phyloP scores from a whole-genome alignment of 2,797 vertebrate species.

The Lepilemur ruficaudatus region DNA sequence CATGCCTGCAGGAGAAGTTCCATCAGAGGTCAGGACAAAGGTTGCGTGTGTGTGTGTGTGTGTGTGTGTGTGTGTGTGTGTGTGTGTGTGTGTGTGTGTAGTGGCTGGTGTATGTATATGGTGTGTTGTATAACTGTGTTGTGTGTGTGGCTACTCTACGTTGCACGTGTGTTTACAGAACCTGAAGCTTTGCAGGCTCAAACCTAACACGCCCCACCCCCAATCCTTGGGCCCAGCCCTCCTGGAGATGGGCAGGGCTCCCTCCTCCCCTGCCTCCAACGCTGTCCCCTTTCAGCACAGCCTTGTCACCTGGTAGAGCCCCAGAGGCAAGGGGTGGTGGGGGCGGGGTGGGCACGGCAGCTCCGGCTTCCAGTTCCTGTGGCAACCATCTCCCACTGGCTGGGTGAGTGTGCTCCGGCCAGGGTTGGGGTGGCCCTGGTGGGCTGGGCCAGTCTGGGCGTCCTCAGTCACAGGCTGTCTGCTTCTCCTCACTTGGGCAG shows the following conservation, averaged over 20 bases:
- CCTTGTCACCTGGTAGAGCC: neutral
- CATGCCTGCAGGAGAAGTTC: neutral
- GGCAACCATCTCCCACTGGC: neutral
- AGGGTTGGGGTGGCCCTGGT: neutral
- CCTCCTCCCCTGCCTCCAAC: neutral
- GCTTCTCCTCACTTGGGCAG: slow-evolving; percentile 36
- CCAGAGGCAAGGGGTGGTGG: too few relatives aligned
- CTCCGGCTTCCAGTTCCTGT: neutral
- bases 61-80: neutral
- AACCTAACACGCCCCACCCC: fast-evolving
- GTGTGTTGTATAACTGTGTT: neutral
- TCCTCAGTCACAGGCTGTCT: neutral
- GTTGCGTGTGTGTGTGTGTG: neutral
- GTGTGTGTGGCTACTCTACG: neutral
- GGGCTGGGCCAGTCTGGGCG: neutral
- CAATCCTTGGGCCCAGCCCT: neutral
- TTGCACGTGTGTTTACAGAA: neutral
- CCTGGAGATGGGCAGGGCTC: neutral
- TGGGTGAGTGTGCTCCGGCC: neutral
- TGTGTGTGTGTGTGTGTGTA: neutral
- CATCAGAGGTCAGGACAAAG: neutral
- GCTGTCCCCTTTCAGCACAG: neutral
- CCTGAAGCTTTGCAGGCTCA: neutral
- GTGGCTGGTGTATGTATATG: neutral
- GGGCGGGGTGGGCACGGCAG: too few relatives aligned